Evolutionary conservation across 1,140 invertebrate species (phyloP), one percentile per base, ranked within the genome.

Genomic region (Drosophila pseudoobscura): DNA sequence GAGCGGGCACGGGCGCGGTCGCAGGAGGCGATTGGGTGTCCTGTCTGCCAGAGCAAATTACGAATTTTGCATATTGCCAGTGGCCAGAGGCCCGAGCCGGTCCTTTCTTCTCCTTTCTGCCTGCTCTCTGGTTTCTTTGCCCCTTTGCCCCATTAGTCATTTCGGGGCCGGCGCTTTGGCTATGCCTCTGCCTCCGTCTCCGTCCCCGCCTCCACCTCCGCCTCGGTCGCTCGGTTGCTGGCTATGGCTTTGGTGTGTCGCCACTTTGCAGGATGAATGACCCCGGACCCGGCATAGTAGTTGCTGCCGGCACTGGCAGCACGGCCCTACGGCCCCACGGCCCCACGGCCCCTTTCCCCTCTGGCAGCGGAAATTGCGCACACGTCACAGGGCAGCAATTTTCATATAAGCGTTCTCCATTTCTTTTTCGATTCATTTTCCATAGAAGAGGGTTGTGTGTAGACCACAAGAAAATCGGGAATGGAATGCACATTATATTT

Each of bases 231-330:
- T 5, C 35, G 35, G 35, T 13, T 3, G 53, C 26, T 3, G 44
- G 11, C 61, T 56, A 75, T 35, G 63, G 69, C 74, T 87, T 83
- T 85, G 82, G 82, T 85, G 78, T 87, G 82, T 87, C 83, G 78
- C 82, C 82, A 87, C 82, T 87, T 88, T 88, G 78, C 82, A 87
- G 82, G 82, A 87, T 87, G 83, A 88, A 87, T 87, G 82, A 87
- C 82, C 82, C 73, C 80, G 59, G 11, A 39, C 11, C 35, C 35
- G 35, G 69, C 68, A 70, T 64, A 84, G 79, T 69, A 51, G 54
- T 47, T 76, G 55, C 24, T 31, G 51, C 52, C 60, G 11, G 35
- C 35, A 39, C 8, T 43, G 20, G 20, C 44, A 24, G 39, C 43
- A 24, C 24, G 44, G 24, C n/a, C 39, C 60, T 1, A 17, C 17